Evolutionary conservation across 2,113 vertebrate species (phyloP), one percentile per base, ranked within the genome.

Genomic region (Vicugna pacos): DNA sequence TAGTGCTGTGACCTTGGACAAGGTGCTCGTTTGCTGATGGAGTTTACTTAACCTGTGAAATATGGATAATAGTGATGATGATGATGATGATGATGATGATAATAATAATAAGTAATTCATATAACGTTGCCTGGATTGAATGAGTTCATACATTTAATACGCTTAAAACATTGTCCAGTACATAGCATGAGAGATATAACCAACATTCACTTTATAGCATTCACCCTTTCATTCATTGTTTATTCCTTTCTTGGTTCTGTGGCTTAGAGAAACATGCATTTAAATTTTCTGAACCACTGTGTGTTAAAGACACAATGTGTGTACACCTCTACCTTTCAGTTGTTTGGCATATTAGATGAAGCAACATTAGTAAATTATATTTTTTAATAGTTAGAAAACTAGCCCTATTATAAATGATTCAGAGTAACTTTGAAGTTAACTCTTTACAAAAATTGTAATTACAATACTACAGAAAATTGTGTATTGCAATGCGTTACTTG

Each of bases 301-400:
- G 26, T 81, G 16, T 8, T 91, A 38, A 87, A 80, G 86, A 60
- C 30, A 26, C 1, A 42, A 42, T 42, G 5, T 42, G 38, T 42
- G 38, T 42, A 42, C 38, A 42, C 8, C 70, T 81, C 9, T 42
- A 35, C 6, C 2, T 73, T 89, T 46, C n/a, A 42, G 9, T 20
- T 76, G 20, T 54, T 87, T 84, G 2, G 6, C 2, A 0, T 84
- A 67, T 72, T 85, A 79, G 8, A 70, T 72, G 12, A 72, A 24
- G 10, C 3, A 46, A 48, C 77, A 52, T 58, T 81, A 92, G 0
- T 79, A 70, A 95, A 91, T 83, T 89, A 46, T 75, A 56, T 38
- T 54, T 93, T 86, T 3, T 82, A 94, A 64, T 60, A 19, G n/a
- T 62, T 46, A 69, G 32, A 80, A 84, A 95, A 86, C 46, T 84